Base-by-base conservation (phyloP, 2,888 invertebrate genomes). In the Eurois occulta region DNA sequence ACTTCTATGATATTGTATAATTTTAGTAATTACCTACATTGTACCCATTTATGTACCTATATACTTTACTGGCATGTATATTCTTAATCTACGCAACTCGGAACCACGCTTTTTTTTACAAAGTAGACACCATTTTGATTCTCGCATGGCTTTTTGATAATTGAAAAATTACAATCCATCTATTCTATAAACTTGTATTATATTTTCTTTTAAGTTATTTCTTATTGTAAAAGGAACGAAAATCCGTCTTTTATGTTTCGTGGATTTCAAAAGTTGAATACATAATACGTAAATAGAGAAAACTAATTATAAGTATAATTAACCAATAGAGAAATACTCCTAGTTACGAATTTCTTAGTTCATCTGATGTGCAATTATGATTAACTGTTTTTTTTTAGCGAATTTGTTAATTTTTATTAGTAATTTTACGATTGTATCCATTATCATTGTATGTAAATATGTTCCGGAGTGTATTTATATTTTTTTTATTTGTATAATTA, bases 1-100 rank as follows among this genome's bases (percentile, higher is more conserved):
- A 95, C 90, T 94, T 95, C 93, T 95, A 95, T 91, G 89, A 92
- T 94, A 95, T 94, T 94, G 84, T 96, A 96, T 96, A 95, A 95
- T 96, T 96, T 95, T 96, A 96, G 95, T 95, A 92, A 91, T 91
- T 94, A 95, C 94, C 93, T 93, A 95, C 95, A 95, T 94, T 95
- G 89, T 96, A 96, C 94, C 96, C 95, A 94, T 91, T 95, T 96
- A 94, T 92, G 94, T 95, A 95, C 91, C 92, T 93, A 94, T 94
- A 95, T 95, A 95, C 92, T 95, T 95, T 95, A 95, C 95, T 94
- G 95, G 91, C 92, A 92, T 94, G 92, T 94, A 91, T 94, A 94
- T 94, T 87, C 92, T 93, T 93, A 95, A 93, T 94, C 92, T 94
- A 94, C 88, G 95, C 94, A 88, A 93, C 88, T 90, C 92, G 93